Conservation (phyloP, 2,113 vertebrate species). For the Speoplatyrhinus poulsoni region DNA sequence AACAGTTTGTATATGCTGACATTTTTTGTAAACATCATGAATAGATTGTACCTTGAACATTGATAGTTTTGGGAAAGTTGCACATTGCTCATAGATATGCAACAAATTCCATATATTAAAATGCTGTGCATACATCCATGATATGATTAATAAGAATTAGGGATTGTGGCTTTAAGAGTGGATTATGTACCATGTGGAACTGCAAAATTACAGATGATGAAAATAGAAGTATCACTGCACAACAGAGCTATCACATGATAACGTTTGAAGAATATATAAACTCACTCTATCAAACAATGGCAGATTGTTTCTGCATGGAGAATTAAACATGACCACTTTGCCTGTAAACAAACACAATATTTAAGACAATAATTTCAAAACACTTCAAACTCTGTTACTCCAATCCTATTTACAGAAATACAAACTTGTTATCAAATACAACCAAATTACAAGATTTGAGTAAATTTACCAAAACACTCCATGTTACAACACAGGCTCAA, state of each 20-base stretch:
- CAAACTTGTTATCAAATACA: slow-evolving; percentile 72
- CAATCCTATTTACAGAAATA: slow-evolving; percentile 67
- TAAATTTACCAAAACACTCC: slow-evolving; percentile 64
- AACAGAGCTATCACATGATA: slow-evolving; percentile 65
- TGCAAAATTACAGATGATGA: slow-evolving; percentile 54
- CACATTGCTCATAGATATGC: slow-evolving; percentile 21
- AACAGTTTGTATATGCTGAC: slow-evolving; percentile 46
- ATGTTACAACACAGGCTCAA: slow-evolving; percentile 55
- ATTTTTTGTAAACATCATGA: slow-evolving; percentile 61
- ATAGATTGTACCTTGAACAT: slow-evolving; percentile 36
- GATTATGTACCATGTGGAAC: slow-evolving; percentile 42
- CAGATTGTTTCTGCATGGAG: slow-evolving; percentile 6
- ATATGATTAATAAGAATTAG: slow-evolving; percentile 32
- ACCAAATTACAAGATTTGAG: slow-evolving; percentile 64
- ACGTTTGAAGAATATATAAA: slow-evolving; percentile 66
- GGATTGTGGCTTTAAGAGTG: slow-evolving; percentile 43
- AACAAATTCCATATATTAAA: slow-evolving; percentile 29
- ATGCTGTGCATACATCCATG: slow-evolving; percentile 35
- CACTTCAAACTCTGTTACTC: slow-evolving; percentile 39
- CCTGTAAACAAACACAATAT: slow-evolving; percentile 62
- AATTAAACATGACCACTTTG: slow-evolving; percentile 46
- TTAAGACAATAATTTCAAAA: slow-evolving; percentile 56
- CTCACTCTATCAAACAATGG: slow-evolving; percentile 61
- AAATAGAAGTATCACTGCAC: slow-evolving; percentile 61
- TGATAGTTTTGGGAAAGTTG: slow-evolving; percentile 43